Base-by-base conservation (phyloP, 2,113 vertebrate genomes). In the Aleadryas rufinucha region DNA sequence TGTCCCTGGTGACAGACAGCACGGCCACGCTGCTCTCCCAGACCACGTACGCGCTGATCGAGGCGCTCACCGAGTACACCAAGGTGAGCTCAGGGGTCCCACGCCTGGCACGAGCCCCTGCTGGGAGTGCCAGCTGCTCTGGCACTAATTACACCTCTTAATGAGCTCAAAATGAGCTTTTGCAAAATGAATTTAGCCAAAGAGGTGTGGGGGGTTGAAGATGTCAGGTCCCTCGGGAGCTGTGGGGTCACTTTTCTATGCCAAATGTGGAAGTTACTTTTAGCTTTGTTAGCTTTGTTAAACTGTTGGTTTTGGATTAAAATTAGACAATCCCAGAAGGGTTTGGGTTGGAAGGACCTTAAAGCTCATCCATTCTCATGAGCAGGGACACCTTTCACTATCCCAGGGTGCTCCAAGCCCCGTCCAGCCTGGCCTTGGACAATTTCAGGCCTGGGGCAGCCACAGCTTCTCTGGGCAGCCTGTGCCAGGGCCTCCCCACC, bases 1-100 rank as follows among this genome's bases (percentile, higher is more conserved):
- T 98, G 65, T 98, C 98, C 57, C 37, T 98, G 97, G 98, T 98
- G 31, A 98, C 98, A 16, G 98, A 98, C 33, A 98, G 98, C 53
- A 98, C 98, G 9, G 96, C 97, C 8, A 98, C 98, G 7, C 98
- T 98, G 78, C 98, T 98, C 84, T 98, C 98, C 16, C 98, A 98
- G 76, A 98, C 98, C 31, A 98, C 98, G 0, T 98, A 98, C 0
- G 98, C 98, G 0, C 11, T 98, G 71, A 98, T 98, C 41, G 98
- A 98, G 88, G 98, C 98, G 5, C 24, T 98, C 89, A 98, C 98
- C 15, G 98, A 98, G 52, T 98, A 98, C 26, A 98, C 98, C 3
- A 98, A 97, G 98, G 98, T 98, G 82, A 77, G 96, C 37, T 27
- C 35, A 1, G 18, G 70, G 50, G 5, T 6, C 12, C 6, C 41